These are phyloP conservation scores for Pantherophis guttatus DNA, from an alignment of 2,113 vertebrate genomes.

Conservation along the genomic window DNA sequence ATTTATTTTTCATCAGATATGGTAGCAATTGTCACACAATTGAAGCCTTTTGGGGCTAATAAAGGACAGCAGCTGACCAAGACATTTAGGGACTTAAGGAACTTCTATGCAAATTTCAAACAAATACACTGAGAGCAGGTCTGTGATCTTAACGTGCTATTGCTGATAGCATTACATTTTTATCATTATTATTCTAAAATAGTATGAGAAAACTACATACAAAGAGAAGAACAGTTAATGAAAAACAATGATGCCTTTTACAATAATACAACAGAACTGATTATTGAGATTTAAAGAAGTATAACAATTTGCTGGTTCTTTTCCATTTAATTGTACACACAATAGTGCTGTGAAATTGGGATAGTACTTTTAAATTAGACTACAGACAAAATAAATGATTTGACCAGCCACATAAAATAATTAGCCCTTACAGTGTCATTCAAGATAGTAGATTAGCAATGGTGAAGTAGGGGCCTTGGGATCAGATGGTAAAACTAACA, in stretches of 20 bases:
- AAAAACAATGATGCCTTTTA: background rate
- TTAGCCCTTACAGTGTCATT: background rate
- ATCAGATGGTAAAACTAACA: background rate
- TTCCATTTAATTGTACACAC: background rate
- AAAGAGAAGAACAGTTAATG: background rate
- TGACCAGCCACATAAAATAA: background rate
- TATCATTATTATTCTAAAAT: background rate
- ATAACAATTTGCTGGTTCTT: background rate
- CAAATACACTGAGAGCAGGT: background rate
- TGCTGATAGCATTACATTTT: background rate
- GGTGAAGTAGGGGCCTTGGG: background rate
- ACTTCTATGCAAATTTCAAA: background rate
- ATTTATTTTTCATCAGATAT: background rate
- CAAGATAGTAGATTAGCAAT: background rate
- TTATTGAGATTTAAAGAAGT: background rate
- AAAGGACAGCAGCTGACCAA: background rate
- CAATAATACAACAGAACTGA: background rate
- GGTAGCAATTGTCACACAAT: background rate
- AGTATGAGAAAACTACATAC: background rate
- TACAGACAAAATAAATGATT: background rate
- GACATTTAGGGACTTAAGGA: background rate
- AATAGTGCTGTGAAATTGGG: background rate
- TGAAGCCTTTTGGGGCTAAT: background rate
- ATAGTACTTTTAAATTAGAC: background rate
- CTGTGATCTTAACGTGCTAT: background rate